Evolutionary conservation across 1,140 invertebrate genomes (phyloP).

Genomic region (Spodoptera litura): DNA sequence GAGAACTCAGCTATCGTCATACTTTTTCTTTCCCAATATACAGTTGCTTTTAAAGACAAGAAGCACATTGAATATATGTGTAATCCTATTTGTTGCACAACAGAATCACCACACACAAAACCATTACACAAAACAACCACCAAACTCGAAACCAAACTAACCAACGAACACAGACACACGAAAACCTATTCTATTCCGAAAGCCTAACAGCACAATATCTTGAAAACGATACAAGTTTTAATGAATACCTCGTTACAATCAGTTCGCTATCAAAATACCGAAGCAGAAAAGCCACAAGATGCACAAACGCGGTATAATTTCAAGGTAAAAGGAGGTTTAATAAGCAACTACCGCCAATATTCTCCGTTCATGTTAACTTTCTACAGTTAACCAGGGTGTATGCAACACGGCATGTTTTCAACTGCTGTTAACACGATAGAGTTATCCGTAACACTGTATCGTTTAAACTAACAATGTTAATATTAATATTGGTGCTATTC

Average conservation of each 20-base stretch:
- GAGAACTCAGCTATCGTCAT: too few relatives aligned
- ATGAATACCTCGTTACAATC: constrained; percentile 37
- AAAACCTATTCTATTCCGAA: neutral
- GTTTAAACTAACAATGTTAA: constrained; percentile 49
- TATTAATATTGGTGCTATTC: constrained; percentile 47
- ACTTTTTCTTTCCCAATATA: too few relatives aligned
- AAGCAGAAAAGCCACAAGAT: constrained; percentile 15
- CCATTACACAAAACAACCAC: neutral
- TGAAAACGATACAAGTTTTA: constrained; percentile 36
- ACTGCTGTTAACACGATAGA: constrained; percentile 57
- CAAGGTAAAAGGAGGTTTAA: constrained; percentile 74
- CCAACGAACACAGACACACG: neutral
- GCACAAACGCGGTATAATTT: constrained; percentile 50
- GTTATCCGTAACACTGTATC: constrained; percentile 48
- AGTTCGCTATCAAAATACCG: constrained; percentile 32
- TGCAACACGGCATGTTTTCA: constrained; percentile 64
- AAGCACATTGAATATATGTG: too few relatives aligned
- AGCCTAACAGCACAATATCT: neutral
- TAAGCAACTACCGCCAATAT: constrained; percentile 71
- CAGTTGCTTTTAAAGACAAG: too few relatives aligned
- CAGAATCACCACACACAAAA: too few relatives aligned
- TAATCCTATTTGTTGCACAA: too few relatives aligned
- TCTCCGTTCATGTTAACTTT: constrained; percentile 68
- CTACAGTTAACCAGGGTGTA: constrained; percentile 71
- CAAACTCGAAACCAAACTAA: neutral